Percentiles rank a stretch among this genome's conserved stretches.
These are phyloP conservation scores for Acutogordius australiensis DNA, from an alignment of 2,888 invertebrate species.

Conservation along the genomic window DNA sequence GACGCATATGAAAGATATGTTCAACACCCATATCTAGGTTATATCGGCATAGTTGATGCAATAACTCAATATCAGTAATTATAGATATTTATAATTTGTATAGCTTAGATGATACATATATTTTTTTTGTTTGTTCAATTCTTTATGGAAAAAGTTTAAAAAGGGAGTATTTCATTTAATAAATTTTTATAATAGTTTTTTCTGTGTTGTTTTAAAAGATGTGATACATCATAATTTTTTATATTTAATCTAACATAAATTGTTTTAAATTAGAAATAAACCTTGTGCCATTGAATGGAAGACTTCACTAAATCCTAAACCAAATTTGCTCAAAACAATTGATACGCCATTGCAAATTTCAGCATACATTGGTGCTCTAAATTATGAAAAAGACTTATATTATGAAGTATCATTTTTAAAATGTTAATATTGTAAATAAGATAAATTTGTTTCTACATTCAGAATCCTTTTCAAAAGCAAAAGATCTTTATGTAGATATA, in stretches of 20 bases:
- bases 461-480: too few relatives aligned
- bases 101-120: too few relatives aligned
- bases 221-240: neutral
- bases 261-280: neutral
- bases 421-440: too few relatives aligned
- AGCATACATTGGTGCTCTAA: slow-evolving; percentile 6
- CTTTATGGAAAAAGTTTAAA: too few relatives aligned
- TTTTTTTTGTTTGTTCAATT: too few relatives aligned
- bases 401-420: neutral
- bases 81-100: too few relatives aligned
- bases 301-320: neutral
- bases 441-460: too few relatives aligned
- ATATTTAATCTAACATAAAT: neutral
- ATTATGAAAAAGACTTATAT: neutral
- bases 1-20: neutral
- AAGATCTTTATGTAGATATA: too few relatives aligned
- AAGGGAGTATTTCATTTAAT: too few relatives aligned
- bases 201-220: too few relatives aligned
- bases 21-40: neutral
- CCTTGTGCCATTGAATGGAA: slow-evolving; percentile 10
- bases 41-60: slow-evolving; percentile 7
- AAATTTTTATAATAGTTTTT: too few relatives aligned
- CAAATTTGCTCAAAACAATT: neutral
- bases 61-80: neutral
- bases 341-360: slow-evolving; percentile 9